Evolutionary conservation across 2,888 invertebrate genomes (phyloP).

Genomic region (Volucella bombylans): DNA sequence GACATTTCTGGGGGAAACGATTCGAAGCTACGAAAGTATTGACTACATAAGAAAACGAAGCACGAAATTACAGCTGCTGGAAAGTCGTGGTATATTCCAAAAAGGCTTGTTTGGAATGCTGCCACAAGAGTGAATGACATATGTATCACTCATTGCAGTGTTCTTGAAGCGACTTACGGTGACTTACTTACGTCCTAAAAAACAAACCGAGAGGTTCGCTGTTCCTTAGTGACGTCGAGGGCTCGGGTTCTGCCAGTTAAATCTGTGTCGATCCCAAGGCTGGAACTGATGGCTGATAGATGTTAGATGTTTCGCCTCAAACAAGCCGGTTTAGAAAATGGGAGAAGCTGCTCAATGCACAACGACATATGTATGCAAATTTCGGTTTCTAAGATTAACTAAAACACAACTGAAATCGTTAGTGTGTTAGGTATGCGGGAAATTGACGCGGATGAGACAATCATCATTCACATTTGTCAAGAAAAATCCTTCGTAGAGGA

Average conservation of each 20-base stretch:
- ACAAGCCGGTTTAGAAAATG: too few relatives aligned
- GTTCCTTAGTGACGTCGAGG: constrained; percentile 13
- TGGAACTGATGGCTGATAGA: too few relatives aligned
- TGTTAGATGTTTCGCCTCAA: too few relatives aligned
- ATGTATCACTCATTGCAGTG: too few relatives aligned
- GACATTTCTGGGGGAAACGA: constrained; percentile 38
- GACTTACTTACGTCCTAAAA: constrained; percentile 4
- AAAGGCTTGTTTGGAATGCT: constrained; percentile 38
- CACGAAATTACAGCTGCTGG: too few relatives aligned
- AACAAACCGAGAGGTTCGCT: neutral
- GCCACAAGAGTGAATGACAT: too few relatives aligned
- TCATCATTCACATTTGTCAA: constrained; percentile 6
- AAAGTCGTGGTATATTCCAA: too few relatives aligned
- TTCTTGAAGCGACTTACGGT: neutral
- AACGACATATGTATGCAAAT: too few relatives aligned
- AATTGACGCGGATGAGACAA: neutral
- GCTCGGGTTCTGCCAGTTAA: constrained; percentile 30
- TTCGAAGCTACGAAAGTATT: constrained; percentile 45
- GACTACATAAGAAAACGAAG: constrained; percentile 43
- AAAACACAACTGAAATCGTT: too few relatives aligned
- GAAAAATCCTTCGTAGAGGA: neutral
- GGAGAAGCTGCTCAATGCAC: too few relatives aligned
- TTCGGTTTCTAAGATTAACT: too few relatives aligned
- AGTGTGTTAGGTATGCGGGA: neutral
- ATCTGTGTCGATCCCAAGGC: constrained; percentile 2